Evolutionary conservation across 2,797 vertebrate species (phyloP).

Genomic region (Podarcis lilfordi): DNA sequence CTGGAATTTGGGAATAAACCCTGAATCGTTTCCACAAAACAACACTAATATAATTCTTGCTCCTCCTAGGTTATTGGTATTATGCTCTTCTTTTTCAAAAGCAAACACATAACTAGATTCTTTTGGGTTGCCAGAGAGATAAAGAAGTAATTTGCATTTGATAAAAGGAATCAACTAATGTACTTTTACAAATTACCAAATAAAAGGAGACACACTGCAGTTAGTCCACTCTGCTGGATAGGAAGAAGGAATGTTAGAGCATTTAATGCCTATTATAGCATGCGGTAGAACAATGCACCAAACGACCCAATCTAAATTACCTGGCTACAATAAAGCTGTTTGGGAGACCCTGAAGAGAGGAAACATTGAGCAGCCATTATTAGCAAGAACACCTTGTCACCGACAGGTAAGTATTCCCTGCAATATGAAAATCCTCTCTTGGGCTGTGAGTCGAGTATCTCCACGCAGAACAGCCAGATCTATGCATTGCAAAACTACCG

Average conservation of each 20-base stretch:
- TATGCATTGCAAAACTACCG: not conserved
- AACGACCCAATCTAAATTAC: constrained; percentile 10
- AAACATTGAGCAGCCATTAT: not conserved
- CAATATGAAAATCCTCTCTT: not conserved
- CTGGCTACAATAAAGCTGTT: not conserved
- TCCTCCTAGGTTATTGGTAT: constrained; percentile 6
- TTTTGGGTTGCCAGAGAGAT: constrained; percentile 40
- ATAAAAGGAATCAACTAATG: constrained; percentile 31
- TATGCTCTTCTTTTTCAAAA: constrained; percentile 14
- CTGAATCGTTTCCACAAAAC: constrained; percentile 25
- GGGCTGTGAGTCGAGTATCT: not conserved
- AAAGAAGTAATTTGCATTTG: constrained; percentile 40
- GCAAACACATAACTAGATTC: not conserved
- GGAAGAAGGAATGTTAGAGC: constrained; percentile 27
- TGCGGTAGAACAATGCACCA: not conserved
- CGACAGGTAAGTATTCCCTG: not conserved
- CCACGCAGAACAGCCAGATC: not conserved
- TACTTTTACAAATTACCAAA: constrained; percentile 29
- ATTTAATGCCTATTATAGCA: constrained; percentile 28
- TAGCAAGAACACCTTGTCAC: not conserved
- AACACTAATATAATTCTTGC: constrained; percentile 27
- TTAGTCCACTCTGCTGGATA: not conserved
- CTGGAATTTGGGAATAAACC: constrained; percentile 41
- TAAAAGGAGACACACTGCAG: constrained; percentile 1
- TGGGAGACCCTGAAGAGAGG: not conserved